These are phyloP conservation scores for Pao palembangensis DNA, from an alignment of 2,113 vertebrate genomes.

Conservation along the genomic window DNA sequence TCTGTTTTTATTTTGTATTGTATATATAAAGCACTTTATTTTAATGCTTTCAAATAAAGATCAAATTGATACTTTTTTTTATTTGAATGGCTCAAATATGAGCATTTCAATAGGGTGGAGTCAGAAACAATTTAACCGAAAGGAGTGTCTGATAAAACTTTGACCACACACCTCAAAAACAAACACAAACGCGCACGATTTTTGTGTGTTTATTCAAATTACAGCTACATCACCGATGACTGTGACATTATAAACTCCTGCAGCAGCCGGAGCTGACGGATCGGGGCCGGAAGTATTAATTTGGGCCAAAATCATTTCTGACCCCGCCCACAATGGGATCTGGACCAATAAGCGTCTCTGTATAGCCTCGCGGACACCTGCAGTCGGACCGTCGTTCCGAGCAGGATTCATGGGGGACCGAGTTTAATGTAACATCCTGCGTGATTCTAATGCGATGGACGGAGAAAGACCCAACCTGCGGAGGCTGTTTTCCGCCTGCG, in stretches of 20 bases:
- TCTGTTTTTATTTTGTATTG: conserved; percentile 65
- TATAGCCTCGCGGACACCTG: background rate
- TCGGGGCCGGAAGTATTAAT: background rate
- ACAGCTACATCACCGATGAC: background rate
- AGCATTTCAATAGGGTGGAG: conserved; percentile 22
- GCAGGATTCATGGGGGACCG: too few species aligned
- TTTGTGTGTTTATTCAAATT: conserved; percentile 12
- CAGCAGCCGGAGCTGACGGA: background rate
- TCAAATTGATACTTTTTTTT: conserved; percentile 60
- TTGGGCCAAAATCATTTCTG: background rate
- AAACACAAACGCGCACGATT: conserved; percentile 35
- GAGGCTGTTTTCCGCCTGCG: conserved; percentile 76
- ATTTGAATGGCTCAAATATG: conserved; percentile 11
- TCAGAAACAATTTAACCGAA: conserved; percentile 9
- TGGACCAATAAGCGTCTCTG: conserved; percentile 29
- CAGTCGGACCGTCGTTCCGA: too few species aligned
- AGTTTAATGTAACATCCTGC: background rate
- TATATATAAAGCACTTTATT: conserved; percentile 82
- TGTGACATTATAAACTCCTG: background rate
- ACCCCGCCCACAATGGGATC: conserved; percentile 22
- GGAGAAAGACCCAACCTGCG: conserved; percentile 53
- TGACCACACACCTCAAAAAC: conserved; percentile 50
- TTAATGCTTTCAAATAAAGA: conserved; percentile 80
- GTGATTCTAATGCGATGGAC: conserved; percentile 19
- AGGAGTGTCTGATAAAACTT: conserved; percentile 36